Evolutionary conservation across 35 echinoderm and acorn worm genomes (phyloP).

Genomic region (Ophioderma brevispina): DNA sequence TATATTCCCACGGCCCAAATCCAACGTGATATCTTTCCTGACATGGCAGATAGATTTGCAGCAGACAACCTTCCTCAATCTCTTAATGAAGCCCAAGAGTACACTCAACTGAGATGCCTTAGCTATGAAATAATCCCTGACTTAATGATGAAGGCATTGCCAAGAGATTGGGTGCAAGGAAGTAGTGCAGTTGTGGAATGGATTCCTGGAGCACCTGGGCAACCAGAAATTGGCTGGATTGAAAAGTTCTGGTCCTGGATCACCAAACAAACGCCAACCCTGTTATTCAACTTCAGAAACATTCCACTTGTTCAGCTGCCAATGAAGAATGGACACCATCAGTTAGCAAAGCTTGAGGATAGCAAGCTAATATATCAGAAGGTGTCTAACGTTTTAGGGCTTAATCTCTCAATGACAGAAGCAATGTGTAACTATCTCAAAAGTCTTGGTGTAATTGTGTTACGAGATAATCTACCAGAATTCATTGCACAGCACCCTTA

Average conservation of each 20-base stretch:
- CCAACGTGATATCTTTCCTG: slow-evolving; percentile 8
- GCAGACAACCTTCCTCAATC: background rate
- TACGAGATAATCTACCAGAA: background rate
- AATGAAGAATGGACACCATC: background rate
- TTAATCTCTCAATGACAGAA: background rate
- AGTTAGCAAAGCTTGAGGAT: background rate
- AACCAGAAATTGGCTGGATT: slow-evolving; percentile 2
- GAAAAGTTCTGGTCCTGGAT: slow-evolving; percentile 14
- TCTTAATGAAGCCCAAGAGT: background rate
- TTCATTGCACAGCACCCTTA: background rate
- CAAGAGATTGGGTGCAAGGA: background rate
- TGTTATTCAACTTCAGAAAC: background rate
- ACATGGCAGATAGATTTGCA: background rate
- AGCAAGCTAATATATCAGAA: background rate
- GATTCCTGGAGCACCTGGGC: background rate
- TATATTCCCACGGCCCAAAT: background rate
- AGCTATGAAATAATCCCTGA: background rate
- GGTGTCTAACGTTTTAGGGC: background rate
- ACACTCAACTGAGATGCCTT: slow-evolving; percentile 5
- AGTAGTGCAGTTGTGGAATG: background rate
- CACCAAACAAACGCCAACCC: background rate
- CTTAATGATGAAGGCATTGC: background rate
- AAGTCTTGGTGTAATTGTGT: slow-evolving; percentile 3
- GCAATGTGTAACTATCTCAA: slow-evolving; percentile 3
- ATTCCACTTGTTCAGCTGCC: slow-evolving; percentile 16